Percentiles rank a stretch among this genome's conserved stretches.
Evolutionary conservation across 2,888 invertebrate genomes (phyloP).

Genomic region (Drosophila multiciliata): DNA sequence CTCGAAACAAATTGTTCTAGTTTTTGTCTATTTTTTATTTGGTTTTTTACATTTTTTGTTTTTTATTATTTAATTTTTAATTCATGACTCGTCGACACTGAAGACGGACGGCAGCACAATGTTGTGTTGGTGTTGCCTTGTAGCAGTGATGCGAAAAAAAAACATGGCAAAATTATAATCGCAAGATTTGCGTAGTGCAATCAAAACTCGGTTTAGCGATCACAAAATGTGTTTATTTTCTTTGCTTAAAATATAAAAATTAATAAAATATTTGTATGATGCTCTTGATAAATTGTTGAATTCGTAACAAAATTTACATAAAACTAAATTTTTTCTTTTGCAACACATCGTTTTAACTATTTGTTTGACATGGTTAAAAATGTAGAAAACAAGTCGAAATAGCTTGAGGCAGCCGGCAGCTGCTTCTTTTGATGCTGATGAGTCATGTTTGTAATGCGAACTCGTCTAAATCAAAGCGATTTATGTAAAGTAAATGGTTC

Average conservation of each 20-base stretch:
- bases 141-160: constrained; percentile 23
- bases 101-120: constrained; percentile 64
- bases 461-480: constrained; percentile 58
- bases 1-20: constrained; percentile 74
- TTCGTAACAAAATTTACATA: not conserved
- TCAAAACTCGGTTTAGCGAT: constrained; percentile 42
- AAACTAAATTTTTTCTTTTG: not conserved
- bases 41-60: constrained; percentile 8
- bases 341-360: constrained; percentile 23
- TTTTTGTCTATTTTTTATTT: constrained; percentile 57
- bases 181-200: constrained; percentile 55
- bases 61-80: constrained; percentile 52
- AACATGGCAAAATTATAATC: constrained; percentile 30
- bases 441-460: constrained; percentile 68
- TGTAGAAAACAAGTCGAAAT: constrained; percentile 48
- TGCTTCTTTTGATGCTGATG: constrained; percentile 56
- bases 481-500: constrained; percentile 45
- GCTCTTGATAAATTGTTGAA: not conserved
- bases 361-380: constrained; percentile 21
- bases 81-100: constrained; percentile 78
- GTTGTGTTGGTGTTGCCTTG: constrained; percentile 61
- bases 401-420: constrained; percentile 34
- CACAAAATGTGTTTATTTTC: constrained; percentile 7
- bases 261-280: too few species aligned
- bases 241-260: not conserved